These are phyloP conservation scores for Sebastes hopkinsi DNA, from an alignment of 2,797 vertebrate species.

Conservation along the genomic window DNA sequence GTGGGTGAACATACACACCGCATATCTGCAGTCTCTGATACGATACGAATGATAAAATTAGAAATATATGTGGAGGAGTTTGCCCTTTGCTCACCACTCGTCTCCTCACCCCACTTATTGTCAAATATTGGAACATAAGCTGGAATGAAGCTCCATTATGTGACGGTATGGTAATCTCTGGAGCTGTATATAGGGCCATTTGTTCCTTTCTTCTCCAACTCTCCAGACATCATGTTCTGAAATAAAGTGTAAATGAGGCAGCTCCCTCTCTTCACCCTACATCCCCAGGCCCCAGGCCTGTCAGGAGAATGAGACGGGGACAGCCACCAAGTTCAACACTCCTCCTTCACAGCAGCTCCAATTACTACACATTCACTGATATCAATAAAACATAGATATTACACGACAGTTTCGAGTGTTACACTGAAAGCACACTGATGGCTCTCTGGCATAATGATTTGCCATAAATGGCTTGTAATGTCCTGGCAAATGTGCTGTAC, in stretches of 20 bases:
- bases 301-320: constrained; percentile 9
- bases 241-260: constrained; percentile 24
- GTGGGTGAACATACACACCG: constrained; percentile 4
- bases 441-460: not conserved
- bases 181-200: not conserved
- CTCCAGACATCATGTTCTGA: constrained; percentile 16
- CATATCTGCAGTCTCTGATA: constrained; percentile 18
- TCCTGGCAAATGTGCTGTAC: not conserved
- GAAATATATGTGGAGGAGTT: constrained; percentile 25
- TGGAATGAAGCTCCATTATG: constrained; percentile 11
- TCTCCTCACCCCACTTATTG: constrained; percentile 11
- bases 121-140: constrained; percentile 6
- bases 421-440: not conserved
- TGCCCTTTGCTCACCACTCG: constrained; percentile 1
- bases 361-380: not conserved
- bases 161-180: constrained; percentile 3
- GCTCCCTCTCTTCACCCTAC: not conserved
- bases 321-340: constrained; percentile 9
- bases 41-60: constrained; percentile 5
- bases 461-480: not conserved
- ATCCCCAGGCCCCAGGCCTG: constrained; percentile 17
- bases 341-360: not conserved
- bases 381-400: constrained; percentile 15
- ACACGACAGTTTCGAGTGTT: not conserved
- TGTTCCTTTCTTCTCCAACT: not conserved